Evolutionary conservation across 2,113 vertebrate genomes (phyloP).

Genomic region (Gulo gulo): DNA sequence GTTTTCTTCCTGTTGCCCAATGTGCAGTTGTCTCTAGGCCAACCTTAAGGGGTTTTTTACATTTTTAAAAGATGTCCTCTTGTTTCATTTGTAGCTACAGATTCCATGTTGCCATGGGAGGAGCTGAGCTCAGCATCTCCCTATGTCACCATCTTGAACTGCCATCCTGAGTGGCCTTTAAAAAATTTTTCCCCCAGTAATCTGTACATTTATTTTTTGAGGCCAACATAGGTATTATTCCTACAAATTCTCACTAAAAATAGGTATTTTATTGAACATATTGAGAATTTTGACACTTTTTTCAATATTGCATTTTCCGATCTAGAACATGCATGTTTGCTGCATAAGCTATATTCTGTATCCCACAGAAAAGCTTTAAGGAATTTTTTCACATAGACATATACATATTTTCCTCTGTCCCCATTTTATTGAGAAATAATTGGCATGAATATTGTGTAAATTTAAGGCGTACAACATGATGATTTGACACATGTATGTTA

Average conservation of each 20-base stretch:
- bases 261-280: background rate
- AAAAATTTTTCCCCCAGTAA: background rate
- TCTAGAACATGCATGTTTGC: background rate
- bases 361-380: background rate
- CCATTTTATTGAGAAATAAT: background rate
- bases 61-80: background rate
- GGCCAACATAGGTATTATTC: background rate
- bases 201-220: background rate
- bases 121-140: background rate
- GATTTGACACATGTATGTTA: background rate
- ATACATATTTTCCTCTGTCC: too few relatives aligned
- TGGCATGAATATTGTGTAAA: background rate
- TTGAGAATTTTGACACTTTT: background rate
- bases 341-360: background rate
- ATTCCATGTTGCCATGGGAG: background rate
- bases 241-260: background rate
- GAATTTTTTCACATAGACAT: background rate
- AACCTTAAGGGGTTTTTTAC: background rate
- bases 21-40: background rate
- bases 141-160: background rate
- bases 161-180: background rate
- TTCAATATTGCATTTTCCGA: background rate
- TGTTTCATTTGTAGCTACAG: background rate
- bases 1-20: background rate
- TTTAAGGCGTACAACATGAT: background rate